phyloP scores from a whole-genome alignment of 2,888 invertebrate genomes.

The Sinohyriopsis cumingii region DNA sequence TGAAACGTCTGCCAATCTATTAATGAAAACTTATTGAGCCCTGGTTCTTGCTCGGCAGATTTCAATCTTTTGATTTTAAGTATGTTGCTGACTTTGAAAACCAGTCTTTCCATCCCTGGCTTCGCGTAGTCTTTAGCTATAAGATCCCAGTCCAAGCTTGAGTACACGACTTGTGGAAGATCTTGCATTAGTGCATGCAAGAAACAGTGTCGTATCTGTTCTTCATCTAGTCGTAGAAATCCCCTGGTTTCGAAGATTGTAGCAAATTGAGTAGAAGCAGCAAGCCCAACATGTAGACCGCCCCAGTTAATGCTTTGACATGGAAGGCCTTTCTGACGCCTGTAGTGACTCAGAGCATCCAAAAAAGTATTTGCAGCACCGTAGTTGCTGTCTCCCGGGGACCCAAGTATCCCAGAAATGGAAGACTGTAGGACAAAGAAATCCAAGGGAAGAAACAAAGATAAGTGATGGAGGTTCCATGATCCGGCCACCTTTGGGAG shows the following conservation, averaged over 20 bases:
- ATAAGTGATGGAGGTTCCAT: conserved; percentile 49
- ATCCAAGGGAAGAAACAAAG: conserved; percentile 39
- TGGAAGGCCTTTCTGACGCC: conserved; percentile 35
- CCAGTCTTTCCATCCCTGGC: neutral
- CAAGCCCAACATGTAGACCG: conserved; percentile 50
- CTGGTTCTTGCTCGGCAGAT: neutral
- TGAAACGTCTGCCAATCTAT: neutral
- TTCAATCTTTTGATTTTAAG: neutral
- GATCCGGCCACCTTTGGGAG: conserved; percentile 54
- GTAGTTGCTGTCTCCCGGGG: conserved; percentile 54
- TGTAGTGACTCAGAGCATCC: conserved; percentile 50
- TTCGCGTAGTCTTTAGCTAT: conserved; percentile 14
- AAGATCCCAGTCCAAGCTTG: conserved; percentile 16
- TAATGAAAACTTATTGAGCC: neutral
- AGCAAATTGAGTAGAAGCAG: conserved; percentile 20
- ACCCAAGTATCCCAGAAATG: conserved; percentile 51
- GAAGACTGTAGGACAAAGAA: conserved; percentile 59
- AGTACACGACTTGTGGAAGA: conserved; percentile 8
- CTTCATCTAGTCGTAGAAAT: conserved; percentile 9
- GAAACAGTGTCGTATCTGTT: conserved; percentile 28
- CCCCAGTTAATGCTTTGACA: conserved; percentile 60
- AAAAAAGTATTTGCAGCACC: conserved; percentile 57
- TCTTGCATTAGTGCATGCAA: conserved; percentile 28
- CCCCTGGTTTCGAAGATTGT: conserved; percentile 16
- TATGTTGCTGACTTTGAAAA: neutral